These are phyloP conservation scores for Megaceryle alcyon DNA, from an alignment of 2,797 vertebrate species.

Conservation along the genomic window DNA sequence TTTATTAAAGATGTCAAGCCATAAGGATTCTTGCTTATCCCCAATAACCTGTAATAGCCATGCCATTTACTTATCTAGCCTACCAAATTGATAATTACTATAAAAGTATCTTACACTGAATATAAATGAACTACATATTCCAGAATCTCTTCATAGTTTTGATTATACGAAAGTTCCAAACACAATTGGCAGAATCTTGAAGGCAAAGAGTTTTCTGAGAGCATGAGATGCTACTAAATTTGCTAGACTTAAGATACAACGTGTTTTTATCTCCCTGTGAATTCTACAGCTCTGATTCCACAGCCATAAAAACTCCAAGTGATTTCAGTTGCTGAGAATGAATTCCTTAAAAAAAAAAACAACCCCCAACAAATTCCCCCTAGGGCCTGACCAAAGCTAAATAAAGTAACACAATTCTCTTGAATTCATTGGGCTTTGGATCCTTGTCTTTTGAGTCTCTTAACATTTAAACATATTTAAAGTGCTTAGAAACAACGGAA, in stretches of 20 bases:
- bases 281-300: not conserved
- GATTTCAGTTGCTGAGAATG: not conserved
- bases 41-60: not conserved
- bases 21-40: slow-evolving; percentile 31
- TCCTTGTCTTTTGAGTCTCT: not conserved
- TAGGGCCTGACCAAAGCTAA: slow-evolving; percentile 20
- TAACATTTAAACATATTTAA: slow-evolving; percentile 17
- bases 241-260: not conserved
- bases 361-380: not conserved
- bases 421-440: slow-evolving; percentile 10
- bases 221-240: not conserved
- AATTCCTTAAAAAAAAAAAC: not conserved
- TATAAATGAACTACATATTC: not conserved
- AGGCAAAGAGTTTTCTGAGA: not conserved
- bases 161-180: not conserved
- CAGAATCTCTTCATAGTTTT: not conserved
- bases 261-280: not conserved
- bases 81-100: not conserved
- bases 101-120: not conserved
- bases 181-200: not conserved
- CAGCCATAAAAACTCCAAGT: not conserved
- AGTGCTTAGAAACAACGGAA: slow-evolving; percentile 35
- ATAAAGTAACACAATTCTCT: not conserved
- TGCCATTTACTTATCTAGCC: not conserved
- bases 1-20: slow-evolving; percentile 26